Conservation (phyloP, 2,113 vertebrate species). For the Pseudolaguvia tuberculata region DNA sequence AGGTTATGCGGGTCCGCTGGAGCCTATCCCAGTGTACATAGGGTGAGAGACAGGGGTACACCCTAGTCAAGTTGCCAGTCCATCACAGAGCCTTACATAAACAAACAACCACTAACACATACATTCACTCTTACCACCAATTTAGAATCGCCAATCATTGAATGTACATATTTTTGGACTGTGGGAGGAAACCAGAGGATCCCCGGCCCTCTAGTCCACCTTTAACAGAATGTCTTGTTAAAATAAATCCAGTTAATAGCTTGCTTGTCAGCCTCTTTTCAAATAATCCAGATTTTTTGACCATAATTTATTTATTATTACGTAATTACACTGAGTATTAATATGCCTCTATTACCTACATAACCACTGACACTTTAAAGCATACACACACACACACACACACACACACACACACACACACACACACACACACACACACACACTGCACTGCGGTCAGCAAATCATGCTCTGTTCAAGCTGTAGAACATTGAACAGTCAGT, state of each 20-base stretch:
- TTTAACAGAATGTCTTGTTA: background rate
- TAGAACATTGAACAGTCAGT: background rate
- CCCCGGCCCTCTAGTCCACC: background rate
- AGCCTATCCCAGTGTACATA: too few species aligned
- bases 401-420: background rate
- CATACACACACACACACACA: background rate
- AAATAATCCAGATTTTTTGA: background rate
- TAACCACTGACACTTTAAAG: slow-evolving; percentile 8
- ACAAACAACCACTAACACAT: too few species aligned
- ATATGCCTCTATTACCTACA: background rate
- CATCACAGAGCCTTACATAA: too few species aligned
- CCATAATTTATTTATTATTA: background rate
- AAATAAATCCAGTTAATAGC: background rate
- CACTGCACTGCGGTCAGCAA: slow-evolving; percentile 10
- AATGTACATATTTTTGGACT: too few species aligned
- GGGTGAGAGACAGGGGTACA: too few species aligned
- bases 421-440: slow-evolving; percentile 13
- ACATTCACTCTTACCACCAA: too few species aligned
- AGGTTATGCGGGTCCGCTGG: too few species aligned
- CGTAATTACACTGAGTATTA: background rate
- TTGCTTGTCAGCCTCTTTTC: background rate
- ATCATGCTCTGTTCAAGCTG: slow-evolving; percentile 18
- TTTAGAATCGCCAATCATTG: too few species aligned
- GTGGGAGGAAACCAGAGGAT: background rate
- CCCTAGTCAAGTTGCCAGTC: too few species aligned